These are phyloP conservation scores for Acanthosepion esculentum DNA, from an alignment of 2,888 invertebrate species.

Conservation along the genomic window DNA sequence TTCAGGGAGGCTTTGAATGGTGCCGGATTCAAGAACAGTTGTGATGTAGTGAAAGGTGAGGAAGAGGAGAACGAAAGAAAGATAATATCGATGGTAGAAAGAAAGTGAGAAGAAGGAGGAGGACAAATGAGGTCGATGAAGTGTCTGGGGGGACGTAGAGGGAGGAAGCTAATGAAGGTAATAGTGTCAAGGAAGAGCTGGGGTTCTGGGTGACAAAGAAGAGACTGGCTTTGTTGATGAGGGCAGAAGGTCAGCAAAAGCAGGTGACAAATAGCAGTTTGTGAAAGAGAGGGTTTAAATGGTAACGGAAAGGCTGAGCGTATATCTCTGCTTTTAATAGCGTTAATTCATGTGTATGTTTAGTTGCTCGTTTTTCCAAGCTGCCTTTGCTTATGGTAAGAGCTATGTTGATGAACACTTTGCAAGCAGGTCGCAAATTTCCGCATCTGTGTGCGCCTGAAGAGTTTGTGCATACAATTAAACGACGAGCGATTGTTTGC, in stretches of 20 bases:
- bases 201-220: background rate
- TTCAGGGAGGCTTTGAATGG: background rate
- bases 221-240: background rate
- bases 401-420: background rate
- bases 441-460: too few relatives aligned
- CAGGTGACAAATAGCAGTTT: slow-evolving; percentile 14
- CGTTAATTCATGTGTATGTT: background rate
- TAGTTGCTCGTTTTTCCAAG: background rate
- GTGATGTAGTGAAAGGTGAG: background rate
- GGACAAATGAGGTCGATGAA: background rate
- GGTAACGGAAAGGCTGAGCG: background rate
- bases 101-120: background rate
- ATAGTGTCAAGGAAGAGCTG: background rate
- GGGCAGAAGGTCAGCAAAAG: background rate
- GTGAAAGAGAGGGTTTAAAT: background rate
- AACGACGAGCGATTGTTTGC: background rate
- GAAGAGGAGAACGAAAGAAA: background rate
- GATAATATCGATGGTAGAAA: background rate
- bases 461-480: background rate
- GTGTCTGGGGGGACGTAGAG: background rate
- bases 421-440: too few relatives aligned
- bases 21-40: background rate
- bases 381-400: background rate
- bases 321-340: background rate
- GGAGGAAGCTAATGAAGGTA: background rate